Percentiles rank a stretch among this genome's conserved stretches.
Conservation (phyloP, 35 echinoderm and acorn worm genomes). For the Holothuria glaberrima region DNA sequence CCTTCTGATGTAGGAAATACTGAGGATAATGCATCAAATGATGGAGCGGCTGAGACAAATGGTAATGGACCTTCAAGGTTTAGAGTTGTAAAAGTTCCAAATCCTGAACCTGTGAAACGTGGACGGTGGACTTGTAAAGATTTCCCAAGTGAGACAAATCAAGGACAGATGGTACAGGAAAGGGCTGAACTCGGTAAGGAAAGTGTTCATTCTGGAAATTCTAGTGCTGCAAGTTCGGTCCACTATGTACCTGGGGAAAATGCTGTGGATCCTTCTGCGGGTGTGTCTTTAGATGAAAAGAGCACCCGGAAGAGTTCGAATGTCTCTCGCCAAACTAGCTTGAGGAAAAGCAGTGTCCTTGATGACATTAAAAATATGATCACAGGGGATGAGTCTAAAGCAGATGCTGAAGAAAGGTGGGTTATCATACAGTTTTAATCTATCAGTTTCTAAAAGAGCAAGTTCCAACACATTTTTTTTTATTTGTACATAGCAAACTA, state of each 20-base stretch:
- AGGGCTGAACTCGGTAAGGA: constrained; percentile 69
- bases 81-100: constrained; percentile 93
- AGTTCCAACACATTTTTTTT: too few species aligned
- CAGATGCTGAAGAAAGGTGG: constrained; percentile 33
- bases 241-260: constrained; percentile 84
- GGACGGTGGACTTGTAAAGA: constrained; percentile 99
- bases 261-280: constrained; percentile 10
- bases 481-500: too few species aligned
- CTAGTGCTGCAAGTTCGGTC: constrained; percentile 98
- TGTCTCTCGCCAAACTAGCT: background rate
- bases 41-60: constrained; percentile 65
- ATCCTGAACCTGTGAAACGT: constrained; percentile 84
- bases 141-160: constrained; percentile 75
- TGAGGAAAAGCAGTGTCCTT: constrained; percentile 2
- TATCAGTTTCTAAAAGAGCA: too few species aligned
- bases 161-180: constrained; percentile 57
- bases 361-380: constrained; percentile 19
- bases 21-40: constrained; percentile 64
- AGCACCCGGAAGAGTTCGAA: background rate
- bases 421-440: background rate
- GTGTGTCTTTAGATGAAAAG: constrained; percentile 2
- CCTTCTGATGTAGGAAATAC: constrained; percentile 33
- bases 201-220: constrained; percentile 82
- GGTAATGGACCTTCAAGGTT: constrained; percentile 96
- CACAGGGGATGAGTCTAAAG: constrained; percentile 25